A percentile compares a stretch with the other conserved stretches of the same genome.
phyloP scores from a whole-genome alignment of 2,888 invertebrate species.

The Chloroclysta siterata region DNA sequence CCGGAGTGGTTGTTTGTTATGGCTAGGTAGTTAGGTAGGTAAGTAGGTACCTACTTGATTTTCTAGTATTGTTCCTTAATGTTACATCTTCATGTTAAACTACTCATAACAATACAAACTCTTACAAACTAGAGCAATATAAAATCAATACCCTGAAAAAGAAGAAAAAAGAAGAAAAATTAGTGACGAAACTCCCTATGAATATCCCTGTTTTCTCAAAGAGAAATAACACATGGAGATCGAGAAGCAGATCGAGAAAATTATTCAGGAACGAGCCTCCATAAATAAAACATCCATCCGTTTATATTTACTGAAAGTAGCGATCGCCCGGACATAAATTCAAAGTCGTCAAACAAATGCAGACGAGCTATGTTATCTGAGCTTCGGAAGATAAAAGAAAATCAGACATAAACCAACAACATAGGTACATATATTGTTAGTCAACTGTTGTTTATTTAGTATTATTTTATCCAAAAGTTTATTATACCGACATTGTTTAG shows the following conservation, averaged over 20 bases:
- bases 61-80: too few relatives aligned
- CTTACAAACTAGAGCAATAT: too few relatives aligned
- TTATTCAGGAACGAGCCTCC: conserved; percentile 23
- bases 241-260: conserved; percentile 11
- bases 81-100: too few relatives aligned
- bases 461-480: neutral
- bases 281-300: conserved; percentile 29
- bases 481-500: too few relatives aligned
- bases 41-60: too few relatives aligned
- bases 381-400: conserved; percentile 10
- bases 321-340: conserved; percentile 12
- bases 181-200: neutral
- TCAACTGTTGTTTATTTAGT: neutral
- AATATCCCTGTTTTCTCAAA: conserved; percentile 14
- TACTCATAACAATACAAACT: too few relatives aligned
- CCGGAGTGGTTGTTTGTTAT: too few relatives aligned
- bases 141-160: too few relatives aligned
- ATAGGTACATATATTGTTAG: neutral
- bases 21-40: neutral
- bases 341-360: conserved; percentile 19
- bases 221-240: conserved; percentile 16
- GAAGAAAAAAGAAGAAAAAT: neutral
- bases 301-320: conserved; percentile 20
- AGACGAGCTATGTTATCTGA: conserved; percentile 3
- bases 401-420: neutral